Evolutionary conservation across 2,888 invertebrate species (phyloP).

Genomic region (Caenorhabditis sp.): DNA sequence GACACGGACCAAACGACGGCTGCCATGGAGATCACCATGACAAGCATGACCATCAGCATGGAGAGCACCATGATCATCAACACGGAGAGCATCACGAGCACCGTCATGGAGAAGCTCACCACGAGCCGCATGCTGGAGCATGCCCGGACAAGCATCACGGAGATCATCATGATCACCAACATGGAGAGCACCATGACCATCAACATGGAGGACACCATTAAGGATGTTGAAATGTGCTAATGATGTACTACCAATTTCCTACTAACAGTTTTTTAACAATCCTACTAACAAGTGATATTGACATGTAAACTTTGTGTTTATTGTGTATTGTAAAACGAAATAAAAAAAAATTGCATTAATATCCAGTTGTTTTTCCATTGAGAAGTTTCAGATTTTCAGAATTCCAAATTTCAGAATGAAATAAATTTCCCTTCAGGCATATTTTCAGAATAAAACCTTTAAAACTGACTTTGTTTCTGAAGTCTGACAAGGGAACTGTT

Average conservation of each 20-base stretch:
- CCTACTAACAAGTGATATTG: constrained; percentile 9
- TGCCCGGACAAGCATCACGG: constrained; percentile 25
- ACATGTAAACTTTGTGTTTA: no score
- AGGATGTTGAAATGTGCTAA: background rate
- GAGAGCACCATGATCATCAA: constrained; percentile 25
- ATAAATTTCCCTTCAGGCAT: no score
- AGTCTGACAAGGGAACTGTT: no score
- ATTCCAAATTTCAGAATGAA: no score
- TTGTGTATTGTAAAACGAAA: no score
- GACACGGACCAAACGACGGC: constrained; percentile 33
- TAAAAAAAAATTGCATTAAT: no score
- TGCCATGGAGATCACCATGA: constrained; percentile 40
- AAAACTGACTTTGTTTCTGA: no score
- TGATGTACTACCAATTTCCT: background rate
- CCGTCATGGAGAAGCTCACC: constrained; percentile 15
- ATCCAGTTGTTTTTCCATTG: no score
- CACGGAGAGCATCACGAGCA: constrained; percentile 25
- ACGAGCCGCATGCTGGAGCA: constrained; percentile 23
- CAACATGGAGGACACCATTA: constrained; percentile 33
- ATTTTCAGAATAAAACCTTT: no score
- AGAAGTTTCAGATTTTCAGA: no score
- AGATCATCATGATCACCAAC: constrained; percentile 37
- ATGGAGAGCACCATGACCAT: constrained; percentile 33
- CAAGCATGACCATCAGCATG: constrained; percentile 28
- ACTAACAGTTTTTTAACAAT: background rate